A percentile compares a stretch with the other conserved stretches of the same genome.
Conservation (phyloP, 2,888 invertebrate genomes). For the Mesopsocus fuscifrons region DNA sequence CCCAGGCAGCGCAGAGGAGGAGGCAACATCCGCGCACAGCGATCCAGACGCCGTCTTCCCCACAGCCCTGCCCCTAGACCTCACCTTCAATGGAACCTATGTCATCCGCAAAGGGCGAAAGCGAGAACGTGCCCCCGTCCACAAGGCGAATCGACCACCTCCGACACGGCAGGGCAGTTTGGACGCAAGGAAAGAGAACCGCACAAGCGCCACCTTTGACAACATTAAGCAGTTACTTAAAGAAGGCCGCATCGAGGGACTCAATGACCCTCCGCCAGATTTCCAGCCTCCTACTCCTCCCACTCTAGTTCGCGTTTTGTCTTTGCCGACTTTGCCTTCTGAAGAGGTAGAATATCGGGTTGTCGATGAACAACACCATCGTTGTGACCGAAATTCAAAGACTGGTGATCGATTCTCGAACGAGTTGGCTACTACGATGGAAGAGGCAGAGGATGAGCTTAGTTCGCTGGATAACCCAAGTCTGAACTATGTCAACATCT, state of each 20-base stretch:
- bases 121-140: constrained; percentile 42
- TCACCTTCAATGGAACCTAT: constrained; percentile 53
- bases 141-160: constrained; percentile 20
- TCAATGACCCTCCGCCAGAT: constrained; percentile 31
- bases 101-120: constrained; percentile 54
- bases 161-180: constrained; percentile 8
- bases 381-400: constrained; percentile 9
- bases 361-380: constrained; percentile 9
- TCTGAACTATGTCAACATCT: constrained; percentile 26
- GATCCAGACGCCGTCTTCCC: constrained; percentile 27
- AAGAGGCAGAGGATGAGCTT: constrained; percentile 43
- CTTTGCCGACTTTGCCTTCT: constrained; percentile 40
- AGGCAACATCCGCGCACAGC: constrained; percentile 46
- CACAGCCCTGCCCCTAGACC: constrained; percentile 25
- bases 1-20: constrained; percentile 44
- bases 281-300: constrained; percentile 37
- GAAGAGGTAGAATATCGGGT: constrained; percentile 26
- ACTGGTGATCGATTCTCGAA: constrained; percentile 14
- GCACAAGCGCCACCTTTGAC: constrained; percentile 58
- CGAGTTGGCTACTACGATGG: constrained; percentile 47
- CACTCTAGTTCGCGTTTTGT: constrained; percentile 45
- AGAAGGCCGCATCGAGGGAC: constrained; percentile 40
- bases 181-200: constrained; percentile 17
- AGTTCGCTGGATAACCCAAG: constrained; percentile 33
- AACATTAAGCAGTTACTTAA: constrained; percentile 53